These are phyloP conservation scores for Dendrocincla tyrannina DNA, from an alignment of 2,797 vertebrate genomes.

Conservation along the genomic window DNA sequence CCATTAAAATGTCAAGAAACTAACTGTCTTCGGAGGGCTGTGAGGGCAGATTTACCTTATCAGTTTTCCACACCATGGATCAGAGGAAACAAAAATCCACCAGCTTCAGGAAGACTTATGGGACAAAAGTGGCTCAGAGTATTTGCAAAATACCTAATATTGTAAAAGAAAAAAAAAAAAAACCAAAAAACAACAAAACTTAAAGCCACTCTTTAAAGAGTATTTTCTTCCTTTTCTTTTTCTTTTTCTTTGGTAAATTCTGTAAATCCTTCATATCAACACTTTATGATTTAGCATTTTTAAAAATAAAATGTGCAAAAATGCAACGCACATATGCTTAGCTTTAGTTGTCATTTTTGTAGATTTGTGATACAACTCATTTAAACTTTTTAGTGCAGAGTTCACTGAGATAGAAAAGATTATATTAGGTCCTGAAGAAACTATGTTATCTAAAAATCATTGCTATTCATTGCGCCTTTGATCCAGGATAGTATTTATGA, in stretches of 20 bases:
- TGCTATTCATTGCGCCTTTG: neutral
- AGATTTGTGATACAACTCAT: neutral
- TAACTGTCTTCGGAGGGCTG: neutral
- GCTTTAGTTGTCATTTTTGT: neutral
- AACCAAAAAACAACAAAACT: no score
- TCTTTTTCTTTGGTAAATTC: neutral
- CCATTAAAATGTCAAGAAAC: slow-evolving; percentile 1
- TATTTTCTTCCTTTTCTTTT: neutral
- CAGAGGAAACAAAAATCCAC: neutral
- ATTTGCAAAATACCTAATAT: neutral
- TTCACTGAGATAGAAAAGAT: neutral
- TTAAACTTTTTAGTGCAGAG: neutral
- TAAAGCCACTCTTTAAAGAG: neutral
- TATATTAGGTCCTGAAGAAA: neutral
- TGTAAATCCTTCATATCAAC: neutral
- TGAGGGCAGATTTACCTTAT: slow-evolving; percentile 5
- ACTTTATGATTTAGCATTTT: neutral
- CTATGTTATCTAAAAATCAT: neutral
- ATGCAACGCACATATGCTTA: neutral
- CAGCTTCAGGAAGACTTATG: neutral
- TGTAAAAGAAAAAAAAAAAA: neutral
- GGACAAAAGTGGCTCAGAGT: neutral
- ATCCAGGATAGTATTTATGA: neutral
- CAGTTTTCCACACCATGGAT: neutral
- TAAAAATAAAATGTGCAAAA: neutral